These are phyloP conservation scores for Hyposmocoma kahamanoa DNA, from an alignment of 1,140 invertebrate species.

Conservation along the genomic window DNA sequence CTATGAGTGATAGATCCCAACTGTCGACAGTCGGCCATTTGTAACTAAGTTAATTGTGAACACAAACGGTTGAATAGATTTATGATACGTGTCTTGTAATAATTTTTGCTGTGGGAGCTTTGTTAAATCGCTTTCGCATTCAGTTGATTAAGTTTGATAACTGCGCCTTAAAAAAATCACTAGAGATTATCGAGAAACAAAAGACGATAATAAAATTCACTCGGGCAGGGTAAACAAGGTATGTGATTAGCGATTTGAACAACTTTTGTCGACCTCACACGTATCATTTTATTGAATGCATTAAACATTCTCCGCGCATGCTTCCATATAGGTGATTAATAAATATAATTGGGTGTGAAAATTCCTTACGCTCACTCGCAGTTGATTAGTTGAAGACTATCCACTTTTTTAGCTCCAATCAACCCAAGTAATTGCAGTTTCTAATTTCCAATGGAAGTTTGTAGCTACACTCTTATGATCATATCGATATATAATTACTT, in stretches of 20 bases:
- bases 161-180: no score
- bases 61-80: background rate
- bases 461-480: background rate
- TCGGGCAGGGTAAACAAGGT: no score
- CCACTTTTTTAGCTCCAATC: slow-evolving; percentile 18
- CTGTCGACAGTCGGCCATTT: background rate
- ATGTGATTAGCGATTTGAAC: no score
- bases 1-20: background rate
- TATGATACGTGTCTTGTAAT: background rate
- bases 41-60: background rate
- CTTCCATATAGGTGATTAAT: slow-evolving; percentile 6
- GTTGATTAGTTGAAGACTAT: slow-evolving; percentile 13
- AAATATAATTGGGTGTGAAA: slow-evolving; percentile 15
- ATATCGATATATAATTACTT: slow-evolving; percentile 1
- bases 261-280: no score
- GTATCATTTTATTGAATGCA: slow-evolving; percentile 1
- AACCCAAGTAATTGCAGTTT: slow-evolving; percentile 14
- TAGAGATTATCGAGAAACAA: no score
- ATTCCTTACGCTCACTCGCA: slow-evolving; percentile 8
- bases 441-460: slow-evolving; percentile 10
- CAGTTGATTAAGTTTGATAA: background rate
- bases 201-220: no score
- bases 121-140: background rate
- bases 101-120: background rate
- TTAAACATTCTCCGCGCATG: slow-evolving; percentile 2